phyloP scores from a whole-genome alignment of 2,797 vertebrate species.

The Cichlasoma orientale region DNA sequence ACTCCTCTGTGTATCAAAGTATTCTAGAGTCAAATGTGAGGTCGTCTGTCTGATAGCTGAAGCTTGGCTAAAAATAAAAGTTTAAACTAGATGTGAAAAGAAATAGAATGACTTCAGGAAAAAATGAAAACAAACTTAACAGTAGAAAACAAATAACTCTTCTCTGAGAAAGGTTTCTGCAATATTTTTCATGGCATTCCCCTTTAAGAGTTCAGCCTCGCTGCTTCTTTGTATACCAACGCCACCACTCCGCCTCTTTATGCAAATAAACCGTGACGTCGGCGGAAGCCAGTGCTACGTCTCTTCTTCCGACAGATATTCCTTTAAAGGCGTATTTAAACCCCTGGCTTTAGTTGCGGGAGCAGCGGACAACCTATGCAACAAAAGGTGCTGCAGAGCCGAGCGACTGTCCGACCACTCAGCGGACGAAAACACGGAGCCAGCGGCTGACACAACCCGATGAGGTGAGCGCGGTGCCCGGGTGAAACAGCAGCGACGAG shows the following conservation, averaged over 20 bases:
- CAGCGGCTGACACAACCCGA: conserved; percentile 56
- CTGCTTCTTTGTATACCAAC: conserved; percentile 7
- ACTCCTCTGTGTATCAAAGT: not conserved
- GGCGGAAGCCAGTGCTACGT: conserved; percentile 71
- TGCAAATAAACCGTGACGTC: conserved; percentile 67
- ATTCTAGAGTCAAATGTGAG: not conserved
- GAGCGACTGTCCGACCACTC: conserved; percentile 38
- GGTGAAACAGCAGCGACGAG: not conserved
- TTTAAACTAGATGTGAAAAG: not conserved
- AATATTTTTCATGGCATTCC: not conserved
- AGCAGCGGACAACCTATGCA: conserved; percentile 63
- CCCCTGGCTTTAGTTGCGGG: conserved; percentile 62
- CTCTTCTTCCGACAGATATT: conserved; percentile 74
- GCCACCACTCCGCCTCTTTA: conserved; percentile 61
- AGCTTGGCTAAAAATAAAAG: not conserved
- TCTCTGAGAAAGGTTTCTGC: not conserved
- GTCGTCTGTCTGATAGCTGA: not conserved
- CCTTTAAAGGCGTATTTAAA: conserved; percentile 83
- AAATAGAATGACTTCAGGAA: not conserved
- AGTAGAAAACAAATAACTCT: not conserved
- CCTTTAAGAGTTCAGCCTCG: conserved; percentile 11
- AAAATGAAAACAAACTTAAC: too few species aligned
- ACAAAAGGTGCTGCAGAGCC: conserved; percentile 47
- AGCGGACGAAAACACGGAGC: conserved; percentile 49
- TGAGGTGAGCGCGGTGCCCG: conserved; percentile 60